Evolutionary conservation across 2,888 invertebrate genomes (phyloP).

Genomic region (Trimorus sp.): DNA sequence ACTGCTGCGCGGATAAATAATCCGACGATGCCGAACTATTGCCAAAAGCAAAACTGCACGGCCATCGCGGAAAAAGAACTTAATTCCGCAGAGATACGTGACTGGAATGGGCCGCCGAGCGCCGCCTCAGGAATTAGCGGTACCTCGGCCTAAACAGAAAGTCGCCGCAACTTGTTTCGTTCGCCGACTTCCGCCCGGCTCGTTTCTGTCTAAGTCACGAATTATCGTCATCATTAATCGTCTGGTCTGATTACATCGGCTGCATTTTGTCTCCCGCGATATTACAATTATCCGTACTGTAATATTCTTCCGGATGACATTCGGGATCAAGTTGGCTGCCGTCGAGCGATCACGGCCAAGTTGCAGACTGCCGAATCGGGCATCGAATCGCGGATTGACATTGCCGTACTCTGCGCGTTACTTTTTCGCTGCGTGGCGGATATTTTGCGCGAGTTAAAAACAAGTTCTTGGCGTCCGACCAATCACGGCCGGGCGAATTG

Average conservation of each 20-base stretch:
- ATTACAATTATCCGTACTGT: too few species aligned
- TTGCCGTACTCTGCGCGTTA: constrained; percentile 44
- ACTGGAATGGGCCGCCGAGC: constrained; percentile 73
- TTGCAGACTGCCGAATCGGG: constrained; percentile 12
- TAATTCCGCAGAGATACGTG: constrained; percentile 78
- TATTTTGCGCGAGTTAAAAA: constrained; percentile 64
- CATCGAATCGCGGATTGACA: constrained; percentile 48
- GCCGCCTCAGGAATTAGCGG: constrained; percentile 58
- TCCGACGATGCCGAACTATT: constrained; percentile 34
- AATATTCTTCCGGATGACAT: too few species aligned
- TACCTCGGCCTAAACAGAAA: constrained; percentile 53
- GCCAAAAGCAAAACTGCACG: constrained; percentile 54
- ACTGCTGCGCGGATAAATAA: constrained; percentile 44
- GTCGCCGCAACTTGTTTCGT: constrained; percentile 54
- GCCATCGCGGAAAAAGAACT: constrained; percentile 75
- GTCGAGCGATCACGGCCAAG: too few species aligned
- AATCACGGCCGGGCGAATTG: constrained; percentile 76
- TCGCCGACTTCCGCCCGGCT: constrained; percentile 54
- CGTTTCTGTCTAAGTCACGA: constrained; percentile 43
- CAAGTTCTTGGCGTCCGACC: constrained; percentile 76
- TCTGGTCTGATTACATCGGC: constrained; percentile 46
- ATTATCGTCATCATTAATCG: constrained; percentile 58
- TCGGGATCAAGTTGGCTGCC: too few species aligned
- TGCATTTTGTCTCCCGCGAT: too few species aligned
- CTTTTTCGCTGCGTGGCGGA: constrained; percentile 51